Conservation (phyloP, 1,140 invertebrate genomes). For the Vanessa atalanta region DNA sequence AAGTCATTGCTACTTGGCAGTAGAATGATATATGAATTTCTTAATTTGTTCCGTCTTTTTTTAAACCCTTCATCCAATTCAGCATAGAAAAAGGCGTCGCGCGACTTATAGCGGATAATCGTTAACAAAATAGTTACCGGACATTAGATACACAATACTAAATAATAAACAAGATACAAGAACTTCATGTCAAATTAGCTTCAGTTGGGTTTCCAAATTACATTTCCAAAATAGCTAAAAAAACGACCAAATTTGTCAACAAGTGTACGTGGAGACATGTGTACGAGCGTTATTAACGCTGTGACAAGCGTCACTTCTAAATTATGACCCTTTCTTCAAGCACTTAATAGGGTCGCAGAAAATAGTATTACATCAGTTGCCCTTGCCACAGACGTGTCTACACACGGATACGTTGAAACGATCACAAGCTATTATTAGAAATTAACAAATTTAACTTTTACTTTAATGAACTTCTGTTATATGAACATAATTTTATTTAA, state of each 20-base stretch:
- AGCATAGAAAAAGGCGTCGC: too few species aligned
- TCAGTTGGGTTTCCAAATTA: neutral
- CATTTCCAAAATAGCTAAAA: constrained; percentile 19
- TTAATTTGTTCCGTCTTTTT: too few species aligned
- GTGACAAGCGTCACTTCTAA: constrained; percentile 37
- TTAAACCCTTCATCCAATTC: too few species aligned
- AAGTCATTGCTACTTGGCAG: too few species aligned
- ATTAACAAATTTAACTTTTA: neutral
- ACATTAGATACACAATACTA: neutral
- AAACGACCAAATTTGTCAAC: constrained; percentile 22
- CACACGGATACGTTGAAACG: constrained; percentile 8
- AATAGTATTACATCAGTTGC: constrained; percentile 34
- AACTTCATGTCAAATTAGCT: neutral
- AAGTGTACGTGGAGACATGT: constrained; percentile 14
- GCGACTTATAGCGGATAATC: too few species aligned
- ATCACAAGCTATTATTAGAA: neutral
- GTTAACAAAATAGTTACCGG: neutral
- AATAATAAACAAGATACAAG: neutral
- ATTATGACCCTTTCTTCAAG: constrained; percentile 38
- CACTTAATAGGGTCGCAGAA: constrained; percentile 39
- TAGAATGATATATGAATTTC: too few species aligned
- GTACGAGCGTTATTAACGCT: constrained; percentile 37
- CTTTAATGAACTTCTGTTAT: too few species aligned
- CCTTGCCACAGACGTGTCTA: constrained; percentile 23
- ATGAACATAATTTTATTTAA: neutral